Evolutionary conservation across 1,140 invertebrate species (phyloP), one percentile per base, ranked within the genome.

Genomic region (Drusus annulatus): DNA sequence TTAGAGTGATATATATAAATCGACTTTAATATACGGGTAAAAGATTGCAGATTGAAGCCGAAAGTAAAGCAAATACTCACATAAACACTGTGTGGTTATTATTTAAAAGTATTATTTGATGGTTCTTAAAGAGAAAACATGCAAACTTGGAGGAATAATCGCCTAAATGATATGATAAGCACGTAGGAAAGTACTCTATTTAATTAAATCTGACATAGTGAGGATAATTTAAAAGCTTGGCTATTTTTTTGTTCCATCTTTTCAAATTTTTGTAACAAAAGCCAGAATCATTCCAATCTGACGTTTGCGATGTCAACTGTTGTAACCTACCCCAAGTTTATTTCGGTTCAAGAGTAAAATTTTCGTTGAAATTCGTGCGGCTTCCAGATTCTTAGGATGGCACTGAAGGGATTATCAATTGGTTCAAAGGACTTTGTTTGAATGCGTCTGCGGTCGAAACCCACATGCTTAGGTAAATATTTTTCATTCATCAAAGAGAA

Each of bases 251-350:
- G 36, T 60, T 60, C 23, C n/a, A 15, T 60, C 10, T 5, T 60
- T 60, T 60, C n/a, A 19, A 17, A 60, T 19, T 60, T 60, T 45
- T 10, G 50, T 31, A 75, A 75, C 71, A 75, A 75, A 75, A 58
- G 52, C 19, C 25, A 36, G 8, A n/a, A 45, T 10, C n/a, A 36
- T 28, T 75, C 56, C 52, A 60, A 75, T 56, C 51, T 75, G 71
- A 75, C 71, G 28, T 75, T 71, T 75, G 71, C 60, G 71, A 75
- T 75, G 71, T 75, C 71, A 75, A 56, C 52, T 75, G 52, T 75
- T 60, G n/a, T 36, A 28, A 28, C 25, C 25, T 2, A 28, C 25
- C 5, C 25, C 25, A 28, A 17, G 56, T 8, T 60, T 31, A 3
- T 75, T 75, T 75, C 7, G 71, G 71, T 56, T 58, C 45, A 21